Base-by-base conservation (phyloP, 1,140 invertebrate species). In the Monomorium pharaonis region DNA sequence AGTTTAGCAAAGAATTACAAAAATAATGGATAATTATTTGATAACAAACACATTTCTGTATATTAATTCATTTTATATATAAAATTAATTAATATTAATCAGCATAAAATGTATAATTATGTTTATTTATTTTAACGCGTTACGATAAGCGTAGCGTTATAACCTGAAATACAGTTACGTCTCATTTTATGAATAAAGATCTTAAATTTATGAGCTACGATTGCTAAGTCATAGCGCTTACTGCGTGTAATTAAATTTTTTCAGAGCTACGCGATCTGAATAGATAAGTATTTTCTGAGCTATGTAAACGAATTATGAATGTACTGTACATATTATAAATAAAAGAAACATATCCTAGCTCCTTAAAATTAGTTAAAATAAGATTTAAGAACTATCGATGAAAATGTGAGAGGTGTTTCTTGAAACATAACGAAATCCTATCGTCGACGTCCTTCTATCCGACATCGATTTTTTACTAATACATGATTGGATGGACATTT, bases 401-500 rank as follows among this genome's bases (percentile, higher is more conserved):
- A 33, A 74, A 74, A 18, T 49, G 5, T 44, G 44, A 24, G 14
- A 16, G 14, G 27, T n/a, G 0, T 16, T 51, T 16, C 37, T 4
- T 24, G 24, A 51, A 51, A 54, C 9, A 4, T 69, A 4, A 30
- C 6, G 4, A n/a, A 24, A 42, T 54, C 10, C 56, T 10, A 69
- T 80, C 33, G 14, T 47, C 67, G 7, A 18, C 51, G 37, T 30
- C 0, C 2, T 9, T 12, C 3, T 3, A 72, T 1, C 7, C 78
- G 67, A 42, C 78, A 83, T 37, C 27, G 18, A 0, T 18, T 0
- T 6, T 37, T 83, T 14, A 83, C 78, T 33, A 83, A 0, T 16
- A 47, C 54, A 4, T 83, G 78, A 60, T 83, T 47, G 60, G 78
- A 37, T 0, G 51, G 67, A n/a, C 78, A 83, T 74, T 67, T 83